Evolutionary conservation across 64 coral and sea anemone genomes (phyloP).

Genomic region (Cladopsammia gracilis): DNA sequence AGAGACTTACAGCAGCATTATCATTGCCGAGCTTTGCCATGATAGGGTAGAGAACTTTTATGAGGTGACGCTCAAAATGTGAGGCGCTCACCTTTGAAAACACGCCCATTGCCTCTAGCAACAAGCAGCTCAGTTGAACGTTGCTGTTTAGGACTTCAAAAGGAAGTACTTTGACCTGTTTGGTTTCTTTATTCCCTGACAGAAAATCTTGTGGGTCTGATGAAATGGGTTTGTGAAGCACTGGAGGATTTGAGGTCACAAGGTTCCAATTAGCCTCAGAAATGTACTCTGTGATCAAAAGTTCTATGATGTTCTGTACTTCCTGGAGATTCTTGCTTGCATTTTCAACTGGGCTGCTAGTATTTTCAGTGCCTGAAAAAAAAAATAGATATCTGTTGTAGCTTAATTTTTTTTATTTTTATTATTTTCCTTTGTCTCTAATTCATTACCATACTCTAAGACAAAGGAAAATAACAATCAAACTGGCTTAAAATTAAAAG

Average conservation of each 20-base stretch:
- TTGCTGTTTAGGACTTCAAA: slow-evolving; percentile 91
- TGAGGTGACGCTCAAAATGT: slow-evolving; percentile 70
- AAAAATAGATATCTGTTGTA: not conserved
- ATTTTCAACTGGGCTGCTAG: not conserved
- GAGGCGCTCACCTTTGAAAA: slow-evolving; percentile 59
- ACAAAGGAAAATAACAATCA: too few species aligned
- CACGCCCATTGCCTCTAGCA: slow-evolving; percentile 88
- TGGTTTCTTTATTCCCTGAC: not conserved
- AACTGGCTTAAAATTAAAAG: too few species aligned
- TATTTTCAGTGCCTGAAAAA: not conserved
- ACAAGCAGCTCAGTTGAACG: slow-evolving; percentile 78
- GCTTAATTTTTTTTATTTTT: not conserved
- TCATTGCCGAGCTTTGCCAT: slow-evolving; percentile 88
- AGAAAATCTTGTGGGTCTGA: slow-evolving; percentile 21
- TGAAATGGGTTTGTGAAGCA: not conserved
- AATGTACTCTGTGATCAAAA: slow-evolving; percentile 53
- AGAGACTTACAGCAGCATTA: slow-evolving; percentile 90
- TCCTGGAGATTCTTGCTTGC: not conserved
- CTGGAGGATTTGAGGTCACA: slow-evolving; percentile 28
- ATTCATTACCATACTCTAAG: too few species aligned
- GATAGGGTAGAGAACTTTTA: slow-evolving; percentile 83
- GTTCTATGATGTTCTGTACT: slow-evolving; percentile 10
- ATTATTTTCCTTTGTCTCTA: too few species aligned
- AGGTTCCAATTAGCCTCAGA: slow-evolving; percentile 70
- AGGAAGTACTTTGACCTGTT: slow-evolving; percentile 19